Conservation (phyloP, 2,113 vertebrate genomes). For the Mustelus asterias region DNA sequence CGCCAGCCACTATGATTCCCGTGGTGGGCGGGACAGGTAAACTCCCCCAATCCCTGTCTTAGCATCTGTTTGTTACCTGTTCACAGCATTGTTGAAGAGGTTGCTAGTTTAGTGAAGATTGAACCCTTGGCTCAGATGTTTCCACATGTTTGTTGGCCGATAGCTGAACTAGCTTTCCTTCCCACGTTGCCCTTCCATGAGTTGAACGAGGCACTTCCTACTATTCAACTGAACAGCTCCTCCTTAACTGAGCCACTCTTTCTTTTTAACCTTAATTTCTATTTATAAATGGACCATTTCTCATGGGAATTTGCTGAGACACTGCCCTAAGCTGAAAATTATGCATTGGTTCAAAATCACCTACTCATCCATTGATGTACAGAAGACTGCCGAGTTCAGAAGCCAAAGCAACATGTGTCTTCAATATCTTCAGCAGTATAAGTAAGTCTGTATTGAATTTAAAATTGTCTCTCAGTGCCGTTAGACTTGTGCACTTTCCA, state of each 20-base stretch:
- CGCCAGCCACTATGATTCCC: no score
- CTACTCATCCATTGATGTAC: not conserved
- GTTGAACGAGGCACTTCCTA: not conserved
- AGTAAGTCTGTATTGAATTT: not conserved
- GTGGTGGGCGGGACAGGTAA: no score
- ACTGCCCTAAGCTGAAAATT: not conserved
- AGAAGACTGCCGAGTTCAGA: not conserved
- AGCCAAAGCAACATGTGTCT: not conserved
- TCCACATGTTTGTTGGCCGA: not conserved
- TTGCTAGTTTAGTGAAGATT: not conserved
- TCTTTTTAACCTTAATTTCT: not conserved
- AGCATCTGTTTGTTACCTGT: not conserved
- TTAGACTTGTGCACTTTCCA: not conserved
- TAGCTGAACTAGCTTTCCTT: not conserved
- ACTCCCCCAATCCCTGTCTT: not conserved
- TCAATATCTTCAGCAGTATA: not conserved
- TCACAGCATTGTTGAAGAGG: not conserved
- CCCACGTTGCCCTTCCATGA: not conserved
- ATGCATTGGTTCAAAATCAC: constrained; percentile 1
- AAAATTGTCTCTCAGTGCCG: not conserved
- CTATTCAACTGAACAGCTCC: not conserved
- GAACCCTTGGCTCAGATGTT: not conserved
- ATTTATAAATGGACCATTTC: not conserved
- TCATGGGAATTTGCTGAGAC: not conserved
- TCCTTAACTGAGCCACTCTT: not conserved